Base-by-base conservation (phyloP, 1,140 invertebrate species). In the Drosophila sechellia region DNA sequence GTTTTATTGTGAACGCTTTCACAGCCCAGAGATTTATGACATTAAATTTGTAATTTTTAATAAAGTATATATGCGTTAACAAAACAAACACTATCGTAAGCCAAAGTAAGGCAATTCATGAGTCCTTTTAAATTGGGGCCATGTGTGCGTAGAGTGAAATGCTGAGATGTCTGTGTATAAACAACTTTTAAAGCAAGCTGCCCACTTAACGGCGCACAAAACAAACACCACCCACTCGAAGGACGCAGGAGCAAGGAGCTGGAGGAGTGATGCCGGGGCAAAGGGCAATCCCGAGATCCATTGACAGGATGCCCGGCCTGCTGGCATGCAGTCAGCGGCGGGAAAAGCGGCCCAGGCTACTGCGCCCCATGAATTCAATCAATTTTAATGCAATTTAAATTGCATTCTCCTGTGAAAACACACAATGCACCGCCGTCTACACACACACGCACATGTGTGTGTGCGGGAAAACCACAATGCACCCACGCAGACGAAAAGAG, bases 301-400 rank as follows among this genome's bases (percentile, higher is more conserved):
- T 63, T 72, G 57, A 76, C 60, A 76, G 63, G 39, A 66, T 43
- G 55, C 56, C 56, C 50, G 49, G 58, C 43, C 76, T 42, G 55
- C 42, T 59, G 56, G 63, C 46, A 77, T 59, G 66, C 40, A 77
- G 75, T 58, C 35, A 70, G 52, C 54, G 57, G 53, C 40, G 27
- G 59, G 70, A 55, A 56, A 58, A 57, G 40, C 70, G 42, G 72
- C 22, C 58, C 55, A 58, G 56, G 75, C 68, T 77, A 65, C 66
- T 69, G 66, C 68, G 76, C 71, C 71, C 60, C 84, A 66, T 89
- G 83, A 89, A 87, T 87, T 89, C 84, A 87, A 87, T 87, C 84
- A 87, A 89, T 87, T 89, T 87, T 89, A 87, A 87, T 89, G 84
- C 84, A 87, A 87, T 89, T 89, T 87, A 87, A 87, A 87, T 87